A percentile compares a stretch with the other conserved stretches of the same genome.
Conservation (phyloP, 2,888 invertebrate species). For the Drosophila kanekoi region DNA sequence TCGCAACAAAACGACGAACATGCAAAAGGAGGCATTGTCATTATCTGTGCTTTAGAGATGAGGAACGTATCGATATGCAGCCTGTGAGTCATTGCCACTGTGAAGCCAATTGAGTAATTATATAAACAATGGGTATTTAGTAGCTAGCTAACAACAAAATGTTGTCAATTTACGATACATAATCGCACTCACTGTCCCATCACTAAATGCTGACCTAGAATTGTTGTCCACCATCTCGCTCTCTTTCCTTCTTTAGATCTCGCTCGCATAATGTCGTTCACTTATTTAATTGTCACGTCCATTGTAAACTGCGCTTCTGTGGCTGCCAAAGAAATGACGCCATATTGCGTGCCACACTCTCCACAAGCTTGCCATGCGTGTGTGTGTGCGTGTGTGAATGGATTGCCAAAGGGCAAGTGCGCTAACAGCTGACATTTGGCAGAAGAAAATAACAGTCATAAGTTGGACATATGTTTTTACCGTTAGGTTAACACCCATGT, state of each 20-base stretch:
- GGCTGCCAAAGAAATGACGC: slow-evolving; percentile 68
- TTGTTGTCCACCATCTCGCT: slow-evolving; percentile 16
- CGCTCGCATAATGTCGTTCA: slow-evolving; percentile 41
- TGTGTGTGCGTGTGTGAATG: slow-evolving; percentile 13
- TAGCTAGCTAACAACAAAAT: too few species aligned
- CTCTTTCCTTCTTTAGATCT: slow-evolving; percentile 2
- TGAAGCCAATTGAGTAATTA: background rate
- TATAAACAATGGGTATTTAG: background rate
- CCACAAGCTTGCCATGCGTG: slow-evolving; percentile 15
- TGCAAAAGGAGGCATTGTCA: background rate
- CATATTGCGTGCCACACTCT: slow-evolving; percentile 66
- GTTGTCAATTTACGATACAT: slow-evolving; percentile 1
- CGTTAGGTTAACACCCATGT: slow-evolving; percentile 25
- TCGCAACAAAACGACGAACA: slow-evolving; percentile 16
- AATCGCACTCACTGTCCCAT: slow-evolving; percentile 48
- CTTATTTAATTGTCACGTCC: slow-evolving; percentile 72
- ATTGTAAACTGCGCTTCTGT: slow-evolving; percentile 45
- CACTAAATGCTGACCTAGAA: slow-evolving; percentile 66
- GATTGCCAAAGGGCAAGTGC: slow-evolving; percentile 39
- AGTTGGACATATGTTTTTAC: slow-evolving; percentile 42
- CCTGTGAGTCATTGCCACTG: slow-evolving; percentile 7
- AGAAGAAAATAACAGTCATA: slow-evolving; percentile 60
- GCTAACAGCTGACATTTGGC: slow-evolving; percentile 75
- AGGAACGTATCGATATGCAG: slow-evolving; percentile 21
- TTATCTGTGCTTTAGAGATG: slow-evolving; percentile 33